Base-by-base conservation (phyloP, 2,888 invertebrate species). In the Netelia melanura region DNA sequence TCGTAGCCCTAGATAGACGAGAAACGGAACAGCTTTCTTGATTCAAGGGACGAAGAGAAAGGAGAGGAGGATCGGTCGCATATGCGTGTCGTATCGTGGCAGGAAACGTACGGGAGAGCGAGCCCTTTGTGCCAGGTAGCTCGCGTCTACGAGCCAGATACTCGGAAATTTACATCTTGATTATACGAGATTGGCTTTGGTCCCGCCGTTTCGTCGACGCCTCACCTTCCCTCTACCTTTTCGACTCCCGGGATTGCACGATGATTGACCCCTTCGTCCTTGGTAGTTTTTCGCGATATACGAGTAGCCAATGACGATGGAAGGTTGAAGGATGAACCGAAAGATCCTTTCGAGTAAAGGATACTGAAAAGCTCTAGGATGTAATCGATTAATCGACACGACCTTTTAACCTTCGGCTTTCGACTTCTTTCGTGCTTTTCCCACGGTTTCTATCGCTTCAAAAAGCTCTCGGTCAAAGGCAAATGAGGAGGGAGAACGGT, bases 101-200 rank as follows among this genome's bases (percentile, higher is more conserved):
- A 23, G 44, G 43, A 43, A 58, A 58, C 43, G 54, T 71, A 6
- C 14, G 17, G 30, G 30, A 30, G 30, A 58, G 14, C 14, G 43
- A 72, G 21, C 44, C 43, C 44, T 44, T 21, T 44, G 58, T 21
- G 23, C 9, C 6, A 58, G 58, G 23, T 21, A 21, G 56, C 38
- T 56, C 38, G 70, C 17, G 17, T 17, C 30, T 3, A 30, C 30
- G 30, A 30, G 30, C 30, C 86, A 88, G 78, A 78, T 83, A 83
- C 80, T 77, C 71, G 52, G 25, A 80, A 86, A 86, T 87, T 88
- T 84, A 83, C 83, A 87, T 87, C 48, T 65, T 80, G 62, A 84
- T 87, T 86, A 64, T 81, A 86, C 80, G 70, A 81, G 81, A 86
- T 85, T 87, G 87, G 83, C 84, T 87, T 71, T 74, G 70, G 61